Evolutionary conservation across 2,888 invertebrate genomes (phyloP), one percentile per base, ranked within the genome.

Genomic region (Cylloceria caligata): DNA sequence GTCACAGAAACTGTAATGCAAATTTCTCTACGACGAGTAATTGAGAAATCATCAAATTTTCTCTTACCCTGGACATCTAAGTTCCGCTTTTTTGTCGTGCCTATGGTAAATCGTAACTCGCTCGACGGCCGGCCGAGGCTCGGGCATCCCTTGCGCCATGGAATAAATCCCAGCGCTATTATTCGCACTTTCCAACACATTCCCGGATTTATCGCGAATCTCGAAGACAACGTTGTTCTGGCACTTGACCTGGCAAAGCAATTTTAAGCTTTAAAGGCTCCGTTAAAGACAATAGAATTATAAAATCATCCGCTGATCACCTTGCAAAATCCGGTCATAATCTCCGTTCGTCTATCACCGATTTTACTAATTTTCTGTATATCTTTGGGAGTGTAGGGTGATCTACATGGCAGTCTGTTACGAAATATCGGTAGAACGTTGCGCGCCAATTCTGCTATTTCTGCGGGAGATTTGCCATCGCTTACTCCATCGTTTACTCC

Each of bases 111-210:
- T 86, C 16, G 93, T 89, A 27, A 86, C 86, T 65, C 94, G 91
- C 76, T 91, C 91, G 27, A 94, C 91, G 39, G 93, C 85, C 27
- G 94, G 94, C 74, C 92, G 91, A 42, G 91, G 81, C 36, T 93
- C 89, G 3, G 94, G 94, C 36, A 94, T 85, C 11, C 93, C 93
- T 92, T 95, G 94, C 16, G 92, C 49, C 86, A 93, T 91, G 0
- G 94, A 94, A 89, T 94, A 95, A 74, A 95, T 93, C n/a, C 95
- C 95, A 2, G 93, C 95, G 24, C 94, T 94, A 89, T 95, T 95
- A 87, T 95, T 95, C 0, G 94, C 95, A 78, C 89, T 92, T 92
- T 95, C 95, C 42, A 95, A 86, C 57, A 95, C 86, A 3, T 93
- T 92, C 0, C 95, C 94, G 62, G 91, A 88, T 88, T 93, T 90